These are phyloP conservation scores for Garrulus glandarius DNA, from an alignment of 2,797 vertebrate species.

Conservation along the genomic window DNA sequence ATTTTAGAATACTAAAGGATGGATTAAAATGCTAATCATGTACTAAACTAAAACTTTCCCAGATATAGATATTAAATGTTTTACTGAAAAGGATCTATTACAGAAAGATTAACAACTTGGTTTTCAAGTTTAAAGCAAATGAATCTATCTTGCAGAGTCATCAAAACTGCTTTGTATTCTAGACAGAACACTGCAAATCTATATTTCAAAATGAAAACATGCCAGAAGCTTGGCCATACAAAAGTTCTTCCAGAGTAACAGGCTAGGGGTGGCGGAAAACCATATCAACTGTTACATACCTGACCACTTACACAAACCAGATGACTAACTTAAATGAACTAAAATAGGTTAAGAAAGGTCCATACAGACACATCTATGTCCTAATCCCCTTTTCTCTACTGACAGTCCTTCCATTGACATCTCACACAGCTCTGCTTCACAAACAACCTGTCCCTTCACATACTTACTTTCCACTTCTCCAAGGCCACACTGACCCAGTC, in stretches of 20 bases:
- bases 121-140: constrained; percentile 33
- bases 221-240: not conserved
- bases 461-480: not conserved
- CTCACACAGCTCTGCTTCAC: not conserved
- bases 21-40: not conserved
- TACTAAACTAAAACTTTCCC: not conserved
- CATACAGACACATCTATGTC: not conserved
- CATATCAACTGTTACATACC: not conserved
- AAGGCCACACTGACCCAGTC: not conserved
- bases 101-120: not conserved
- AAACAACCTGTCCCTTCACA: not conserved
- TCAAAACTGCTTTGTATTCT: not conserved
- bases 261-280: not conserved
- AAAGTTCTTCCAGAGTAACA: not conserved
- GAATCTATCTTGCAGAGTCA: not conserved
- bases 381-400: not conserved
- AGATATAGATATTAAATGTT: not conserved
- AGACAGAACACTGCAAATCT: not conserved
- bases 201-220: not conserved
- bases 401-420: not conserved
- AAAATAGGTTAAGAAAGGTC: not conserved
- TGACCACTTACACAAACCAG: not conserved
- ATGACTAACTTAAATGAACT: not conserved
- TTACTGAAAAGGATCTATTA: not conserved
- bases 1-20: not conserved